Evolutionary conservation across 2,888 invertebrate genomes (phyloP), one percentile per base, ranked within the genome.

Genomic region (Pegoplata infirma): DNA sequence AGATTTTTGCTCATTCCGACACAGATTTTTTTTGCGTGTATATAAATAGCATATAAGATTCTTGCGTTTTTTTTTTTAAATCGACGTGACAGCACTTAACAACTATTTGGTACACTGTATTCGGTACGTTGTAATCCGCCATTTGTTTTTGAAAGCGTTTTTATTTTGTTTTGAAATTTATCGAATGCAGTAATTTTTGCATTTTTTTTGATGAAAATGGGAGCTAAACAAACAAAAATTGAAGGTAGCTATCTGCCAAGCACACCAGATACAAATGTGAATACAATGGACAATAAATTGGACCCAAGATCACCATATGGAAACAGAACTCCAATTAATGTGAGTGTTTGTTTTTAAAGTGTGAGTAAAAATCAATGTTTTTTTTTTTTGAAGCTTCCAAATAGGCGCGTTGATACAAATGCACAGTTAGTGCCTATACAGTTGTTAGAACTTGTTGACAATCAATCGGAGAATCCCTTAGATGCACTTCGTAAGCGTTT

Each of bases 221-320:
- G 88, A 56, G 79, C 85, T 3, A 88, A 84, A 64, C 84, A 84
- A 69, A 85, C 86, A 1, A 88, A 88, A 83, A 77, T 87, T 0
- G 88, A 87, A n/a, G 84, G 83, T 14, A 81, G 44, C 4, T 85
- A 82, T 21, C 66, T 86, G 68, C 82, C 86, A 3, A 83, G 82
- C n/a, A 85, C 84, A 3, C 84, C 85, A 1, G 80, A 73, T 0
- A 61, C 46, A 25, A 28, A 47, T 59, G 5, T 8, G 8, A 14
- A 53, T 16, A 5, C 1, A 0, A 55, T 25, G 3, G 55, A 44
- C n/a, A 16, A 44, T 19, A n/a, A 17, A 10, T 77, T 83, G 0
- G 88, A 88, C 82, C 88, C 88, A 2, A 84, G 88, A 40, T 88
- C 88, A 0, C 88, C 88, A 2, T 85, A 83, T 68, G 84, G 80